Base-by-base conservation (phyloP, 2,888 invertebrate genomes). In the Azorinus chamasolen region DNA sequence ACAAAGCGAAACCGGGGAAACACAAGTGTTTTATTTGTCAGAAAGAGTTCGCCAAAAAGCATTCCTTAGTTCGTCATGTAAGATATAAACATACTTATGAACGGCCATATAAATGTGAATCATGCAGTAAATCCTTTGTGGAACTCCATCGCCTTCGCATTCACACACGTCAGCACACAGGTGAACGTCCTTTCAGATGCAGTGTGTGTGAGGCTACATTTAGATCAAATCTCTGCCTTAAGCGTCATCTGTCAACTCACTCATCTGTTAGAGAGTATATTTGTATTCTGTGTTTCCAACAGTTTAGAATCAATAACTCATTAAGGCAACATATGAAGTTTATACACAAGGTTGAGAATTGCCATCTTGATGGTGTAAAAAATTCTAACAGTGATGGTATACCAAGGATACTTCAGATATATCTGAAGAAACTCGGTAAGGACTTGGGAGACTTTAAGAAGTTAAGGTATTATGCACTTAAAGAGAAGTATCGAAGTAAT, bases 21-120 rank as follows among this genome's bases (percentile, higher is more conserved):
- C 5, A 32, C 4, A 32, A 32, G 32, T 50, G 50, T 24, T 12
- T 12, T 10, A 18, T 50, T 12, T 50, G 50, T 50, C 50, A 18
- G 2, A 12, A 50, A 24, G 20, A 50, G 24, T 50, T n/a, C 20
- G 20, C 50, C 3, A 12, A 18, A n/a, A 22, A 12, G 10, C 10
- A 18, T 50, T 50, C 50, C 3, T 2, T 50, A 2, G 20, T 20
- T 2, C 2, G 50, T 20, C 50, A 50, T 50, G 20, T 50, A 20
- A n/a, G 20, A 50, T 50, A 50, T 50, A 50, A 50, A 24, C 50
- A 50, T 50, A 50, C 50, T 22, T 50, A 22, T 50, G 50, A 50
- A 50, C 50, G 50, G 20, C n/a, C 2, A 14, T 50, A 22, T 20
- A 50, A 50, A 20, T 50, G 50, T 20, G n/a, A 50, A 1, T 5